Conservation (phyloP, 2,797 vertebrate genomes). For the Distichodus sexfasciatus region DNA sequence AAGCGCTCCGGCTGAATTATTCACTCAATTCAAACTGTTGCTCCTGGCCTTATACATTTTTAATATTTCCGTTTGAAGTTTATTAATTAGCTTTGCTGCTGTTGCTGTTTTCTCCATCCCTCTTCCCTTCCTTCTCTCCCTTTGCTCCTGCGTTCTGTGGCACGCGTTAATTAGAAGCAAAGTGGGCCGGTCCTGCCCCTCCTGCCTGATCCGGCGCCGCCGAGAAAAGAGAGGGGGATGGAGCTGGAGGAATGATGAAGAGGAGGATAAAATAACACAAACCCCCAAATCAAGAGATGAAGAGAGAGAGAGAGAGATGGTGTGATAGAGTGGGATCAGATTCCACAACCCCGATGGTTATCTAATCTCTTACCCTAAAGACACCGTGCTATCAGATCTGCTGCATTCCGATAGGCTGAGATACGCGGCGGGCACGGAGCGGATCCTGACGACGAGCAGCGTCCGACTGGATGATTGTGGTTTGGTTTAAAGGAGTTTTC, state of each 20-base stretch:
- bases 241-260: neutral
- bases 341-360: too few species aligned
- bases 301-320: neutral
- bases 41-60: conserved; percentile 75
- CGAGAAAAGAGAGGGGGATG: neutral
- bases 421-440: too few species aligned
- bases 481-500: too few species aligned
- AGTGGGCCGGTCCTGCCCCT: conserved; percentile 37
- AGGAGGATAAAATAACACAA: neutral
- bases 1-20: conserved; percentile 74
- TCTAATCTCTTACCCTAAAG: too few species aligned
- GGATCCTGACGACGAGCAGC: too few species aligned
- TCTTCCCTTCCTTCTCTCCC: conserved; percentile 33
- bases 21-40: conserved; percentile 78
- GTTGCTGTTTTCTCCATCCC: conserved; percentile 60
- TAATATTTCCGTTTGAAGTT: conserved; percentile 80
- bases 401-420: too few species aligned
- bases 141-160: conserved; percentile 26
- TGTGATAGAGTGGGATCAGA: neutral
- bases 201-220: neutral
- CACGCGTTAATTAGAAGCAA: conserved; percentile 46
- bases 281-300: conserved; percentile 27
- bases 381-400: too few species aligned
- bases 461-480: too few species aligned
- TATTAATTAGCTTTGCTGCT: conserved; percentile 78